Base-by-base conservation (phyloP, 92 coral and sea anemone species). In the Montipora capitata region DNA sequence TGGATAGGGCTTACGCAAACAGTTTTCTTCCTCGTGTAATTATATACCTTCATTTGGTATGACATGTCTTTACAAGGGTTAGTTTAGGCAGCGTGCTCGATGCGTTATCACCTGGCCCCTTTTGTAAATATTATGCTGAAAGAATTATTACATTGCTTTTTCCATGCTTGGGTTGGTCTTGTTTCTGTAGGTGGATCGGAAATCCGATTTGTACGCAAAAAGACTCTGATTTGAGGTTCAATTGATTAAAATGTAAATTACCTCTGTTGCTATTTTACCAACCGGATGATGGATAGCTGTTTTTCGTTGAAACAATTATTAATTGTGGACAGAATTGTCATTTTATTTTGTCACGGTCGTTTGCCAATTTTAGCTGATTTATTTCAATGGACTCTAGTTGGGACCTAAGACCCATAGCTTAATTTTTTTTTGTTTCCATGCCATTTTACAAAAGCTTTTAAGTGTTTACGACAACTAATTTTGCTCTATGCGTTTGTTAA, bases 391-490 rank as follows among this genome's bases (percentile, higher is more conserved):
- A 64, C 65, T 44, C 45, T 45, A 4, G 45, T 67, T 2, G 8
- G 9, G 14, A 49, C 35, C 65, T 27, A 27, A 27, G 35, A 27
- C 35, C 35, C 35, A 27, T 27, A 66, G 18, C 13, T 48, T 64
- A 40, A 7, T 49, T 8, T 4, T 67, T 27, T 65, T 14, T 35
- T 44, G 35, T 48, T 66, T 80, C 13, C 45, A 44, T 49, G 49
- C 52, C 51, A 10, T 82, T 82, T 72, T 14, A 54, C 40, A 41
- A 57, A 40, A 78, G 71, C 13, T 16, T 3, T 70, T 9, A 59
- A 82, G 87, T 72, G 72, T 17, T 71, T 41, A 72, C 61, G 15
- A 52, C 70, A 57, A 70, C 69, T 52, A 56, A 82, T 40, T 42
- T n/a, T 16, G 44, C 61, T 51, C 61, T 42, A 39, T 52, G 41